Conservation (phyloP, 2,113 vertebrate genomes). For the Blennius ocellaris region DNA sequence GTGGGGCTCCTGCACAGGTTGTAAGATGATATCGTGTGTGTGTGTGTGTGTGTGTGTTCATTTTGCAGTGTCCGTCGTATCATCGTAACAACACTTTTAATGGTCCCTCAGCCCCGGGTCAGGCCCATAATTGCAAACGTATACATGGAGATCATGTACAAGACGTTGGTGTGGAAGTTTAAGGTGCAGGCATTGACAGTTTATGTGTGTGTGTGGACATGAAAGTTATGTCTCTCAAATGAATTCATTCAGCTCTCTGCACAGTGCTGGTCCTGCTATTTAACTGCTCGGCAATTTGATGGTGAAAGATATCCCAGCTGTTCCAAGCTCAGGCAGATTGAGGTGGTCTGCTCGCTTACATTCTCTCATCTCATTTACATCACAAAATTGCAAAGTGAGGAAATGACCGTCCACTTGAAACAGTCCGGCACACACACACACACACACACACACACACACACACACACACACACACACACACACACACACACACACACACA, state of each 20-base stretch:
- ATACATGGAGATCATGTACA: too few relatives aligned
- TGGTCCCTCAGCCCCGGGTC: conserved; percentile 6
- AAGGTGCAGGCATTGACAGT: neutral
- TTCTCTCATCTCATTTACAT: conserved; percentile 53
- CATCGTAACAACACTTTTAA: conserved; percentile 3
- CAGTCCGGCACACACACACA: conserved; percentile 4
- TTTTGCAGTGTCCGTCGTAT: conserved; percentile 8
- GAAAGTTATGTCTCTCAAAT: conserved; percentile 12
- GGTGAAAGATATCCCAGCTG: conserved; percentile 46
- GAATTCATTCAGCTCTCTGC: conserved; percentile 24
- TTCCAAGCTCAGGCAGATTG: conserved; percentile 23
- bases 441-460: conserved; percentile 15
- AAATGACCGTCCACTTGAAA: conserved; percentile 39
- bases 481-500: conserved; percentile 15
- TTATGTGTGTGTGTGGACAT: conserved; percentile 6
- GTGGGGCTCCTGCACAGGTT: conserved; percentile 23
- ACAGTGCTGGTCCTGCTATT: conserved; percentile 22
- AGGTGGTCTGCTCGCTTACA: conserved; percentile 28
- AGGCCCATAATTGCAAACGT: neutral
- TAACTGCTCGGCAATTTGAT: conserved; percentile 35
- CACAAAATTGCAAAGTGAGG: conserved; percentile 35
- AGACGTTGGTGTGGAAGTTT: neutral
- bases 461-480: neutral
- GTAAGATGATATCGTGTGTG: conserved; percentile 1
- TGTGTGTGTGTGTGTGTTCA: conserved; percentile 1